Conservation (phyloP, 2,888 invertebrate genomes). For the Ceraclea dissimilis region DNA sequence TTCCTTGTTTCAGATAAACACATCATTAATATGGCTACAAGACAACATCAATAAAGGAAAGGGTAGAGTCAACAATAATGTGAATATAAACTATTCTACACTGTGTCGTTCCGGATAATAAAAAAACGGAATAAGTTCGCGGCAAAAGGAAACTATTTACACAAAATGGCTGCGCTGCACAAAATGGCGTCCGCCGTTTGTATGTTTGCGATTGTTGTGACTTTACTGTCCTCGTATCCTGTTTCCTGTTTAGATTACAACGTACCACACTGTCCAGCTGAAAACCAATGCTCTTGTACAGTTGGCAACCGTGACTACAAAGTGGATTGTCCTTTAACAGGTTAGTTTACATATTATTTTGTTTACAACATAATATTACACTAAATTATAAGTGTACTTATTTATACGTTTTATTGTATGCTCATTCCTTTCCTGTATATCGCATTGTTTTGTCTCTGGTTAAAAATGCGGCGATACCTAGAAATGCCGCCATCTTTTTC, state of each 20-base stretch:
- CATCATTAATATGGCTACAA: neutral
- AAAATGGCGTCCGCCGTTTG: conserved; percentile 16
- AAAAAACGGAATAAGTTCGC: neutral
- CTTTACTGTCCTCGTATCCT: conserved; percentile 17
- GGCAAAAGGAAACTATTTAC: neutral
- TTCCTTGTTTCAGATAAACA: conserved; percentile 1
- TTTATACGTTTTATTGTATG: no score
- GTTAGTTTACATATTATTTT: conserved; percentile 9
- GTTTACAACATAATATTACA: no score
- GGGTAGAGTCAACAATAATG: neutral
- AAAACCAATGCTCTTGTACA: conserved; percentile 19
- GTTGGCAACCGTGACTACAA: conserved; percentile 14
- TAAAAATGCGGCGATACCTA: no score
- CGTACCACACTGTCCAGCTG: conserved; percentile 16
- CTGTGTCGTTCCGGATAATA: neutral
- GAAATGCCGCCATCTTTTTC: no score
- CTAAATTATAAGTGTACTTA: no score
- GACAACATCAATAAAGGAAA: conserved; percentile 3
- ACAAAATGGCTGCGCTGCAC: conserved; percentile 14
- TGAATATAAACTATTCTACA: neutral
- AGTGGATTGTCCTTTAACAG: conserved; percentile 16
- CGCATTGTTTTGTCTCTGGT: no score
- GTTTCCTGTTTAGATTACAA: conserved; percentile 10
- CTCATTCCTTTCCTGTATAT: no score
- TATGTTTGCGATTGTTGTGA: conserved; percentile 11